Percentiles rank a stretch among this genome's conserved stretches.
Evolutionary conservation across 2,888 invertebrate species (phyloP).

Genomic region (Hirtodrosophila histrioides): DNA sequence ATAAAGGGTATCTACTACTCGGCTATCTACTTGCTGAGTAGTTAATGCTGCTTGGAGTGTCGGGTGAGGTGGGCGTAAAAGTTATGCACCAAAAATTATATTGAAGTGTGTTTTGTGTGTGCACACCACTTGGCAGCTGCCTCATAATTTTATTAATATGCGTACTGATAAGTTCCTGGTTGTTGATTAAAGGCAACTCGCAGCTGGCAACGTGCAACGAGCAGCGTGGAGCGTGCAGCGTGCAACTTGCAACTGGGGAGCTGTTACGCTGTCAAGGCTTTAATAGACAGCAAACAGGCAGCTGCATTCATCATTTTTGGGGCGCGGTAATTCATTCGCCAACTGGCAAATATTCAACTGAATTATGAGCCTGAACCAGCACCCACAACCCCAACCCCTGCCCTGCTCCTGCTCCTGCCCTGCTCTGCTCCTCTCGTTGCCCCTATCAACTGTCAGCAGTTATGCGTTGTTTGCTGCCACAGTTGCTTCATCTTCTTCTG

Average conservation of each 20-base stretch:
- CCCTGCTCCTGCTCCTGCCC: not conserved
- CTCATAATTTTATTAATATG: conserved; percentile 27
- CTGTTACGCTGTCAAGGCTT: not conserved
- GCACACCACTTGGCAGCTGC: conserved; percentile 15
- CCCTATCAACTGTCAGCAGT: conserved; percentile 30
- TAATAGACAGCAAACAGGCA: conserved; percentile 15
- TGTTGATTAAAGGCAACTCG: conserved; percentile 20
- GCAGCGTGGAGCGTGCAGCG: conserved; percentile 6
- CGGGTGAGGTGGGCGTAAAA: conserved; percentile 3
- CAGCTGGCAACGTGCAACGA: conserved; percentile 4
- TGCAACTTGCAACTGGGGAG: conserved; percentile 10
- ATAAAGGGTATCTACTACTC: no score
- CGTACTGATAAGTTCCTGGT: conserved; percentile 1
- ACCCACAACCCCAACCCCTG: not conserved
- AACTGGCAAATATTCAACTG: conserved; percentile 35
- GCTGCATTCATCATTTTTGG: conserved; percentile 21
- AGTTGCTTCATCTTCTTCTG: conserved; percentile 10
- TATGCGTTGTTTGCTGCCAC: conserved; percentile 37
- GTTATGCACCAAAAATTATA: conserved; percentile 39
- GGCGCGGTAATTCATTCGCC: conserved; percentile 25
- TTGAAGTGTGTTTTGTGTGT: conserved; percentile 47
- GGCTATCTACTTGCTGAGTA: no score
- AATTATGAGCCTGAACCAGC: conserved; percentile 22
- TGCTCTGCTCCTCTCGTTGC: not conserved
- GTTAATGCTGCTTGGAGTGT: no score